Evolutionary conservation across 1,140 invertebrate genomes (phyloP).

Genomic region (Melitaea cinxia): DNA sequence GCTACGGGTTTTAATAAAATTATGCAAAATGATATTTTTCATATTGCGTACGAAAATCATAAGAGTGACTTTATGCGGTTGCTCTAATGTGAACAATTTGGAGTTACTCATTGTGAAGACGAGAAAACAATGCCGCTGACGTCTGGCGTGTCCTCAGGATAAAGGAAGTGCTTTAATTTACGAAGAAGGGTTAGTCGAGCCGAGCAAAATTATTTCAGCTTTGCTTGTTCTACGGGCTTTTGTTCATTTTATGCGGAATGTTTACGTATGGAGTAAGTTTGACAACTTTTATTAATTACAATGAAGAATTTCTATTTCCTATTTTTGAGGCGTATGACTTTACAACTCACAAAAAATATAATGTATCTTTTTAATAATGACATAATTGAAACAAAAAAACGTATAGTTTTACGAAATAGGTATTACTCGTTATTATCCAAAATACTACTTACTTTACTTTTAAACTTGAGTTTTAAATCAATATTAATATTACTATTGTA

Average conservation of each 20-base stretch:
- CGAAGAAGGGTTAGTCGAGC: conserved; percentile 48
- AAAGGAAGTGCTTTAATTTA: conserved; percentile 52
- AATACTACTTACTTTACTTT: too few relatives aligned
- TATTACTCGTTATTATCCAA: too few relatives aligned
- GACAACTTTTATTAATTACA: conserved; percentile 21
- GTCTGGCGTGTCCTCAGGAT: conserved; percentile 39
- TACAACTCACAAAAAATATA: neutral
- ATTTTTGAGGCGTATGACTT: neutral
- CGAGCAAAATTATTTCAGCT: conserved; percentile 40
- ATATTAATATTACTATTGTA: too few relatives aligned
- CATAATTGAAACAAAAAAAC: too few relatives aligned
- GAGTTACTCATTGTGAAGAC: conserved; percentile 36
- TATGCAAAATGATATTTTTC: too few relatives aligned
- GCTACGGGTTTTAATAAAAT: too few relatives aligned
- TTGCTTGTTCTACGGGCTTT: conserved; percentile 28
- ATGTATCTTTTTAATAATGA: too few relatives aligned
- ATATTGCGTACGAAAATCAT: neutral
- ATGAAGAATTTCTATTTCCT: neutral
- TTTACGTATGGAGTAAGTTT: conserved; percentile 19
- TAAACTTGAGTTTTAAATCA: too few relatives aligned
- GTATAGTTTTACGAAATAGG: too few relatives aligned
- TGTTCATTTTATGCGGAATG: conserved; percentile 35
- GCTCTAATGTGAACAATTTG: conserved; percentile 30
- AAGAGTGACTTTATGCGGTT: neutral
- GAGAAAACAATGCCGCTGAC: conserved; percentile 9